Evolutionary conservation across 2,797 vertebrate species (phyloP).

Genomic region (Buphagus erythrorhynchus): DNA sequence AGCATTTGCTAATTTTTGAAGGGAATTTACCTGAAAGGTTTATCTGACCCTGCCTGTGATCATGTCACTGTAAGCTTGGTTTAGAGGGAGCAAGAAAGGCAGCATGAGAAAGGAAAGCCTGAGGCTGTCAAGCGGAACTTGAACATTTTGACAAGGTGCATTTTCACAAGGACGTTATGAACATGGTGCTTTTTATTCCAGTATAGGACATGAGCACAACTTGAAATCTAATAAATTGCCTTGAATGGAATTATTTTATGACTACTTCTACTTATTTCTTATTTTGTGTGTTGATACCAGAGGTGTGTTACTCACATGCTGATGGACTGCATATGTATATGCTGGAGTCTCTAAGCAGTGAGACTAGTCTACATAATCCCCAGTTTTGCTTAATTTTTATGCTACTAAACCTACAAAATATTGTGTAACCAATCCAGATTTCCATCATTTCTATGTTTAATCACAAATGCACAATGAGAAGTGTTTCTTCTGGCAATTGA

Average conservation of each 20-base stretch:
- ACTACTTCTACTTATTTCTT: background rate
- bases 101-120: background rate
- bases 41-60: background rate
- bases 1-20: background rate
- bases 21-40: background rate
- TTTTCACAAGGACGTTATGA: background rate
- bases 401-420: background rate
- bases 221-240: background rate
- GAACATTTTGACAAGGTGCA: background rate
- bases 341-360: background rate
- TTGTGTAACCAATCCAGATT: background rate
- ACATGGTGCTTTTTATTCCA: background rate
- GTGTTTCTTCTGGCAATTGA: background rate
- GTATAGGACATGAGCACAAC: background rate
- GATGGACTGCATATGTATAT: background rate
- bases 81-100: background rate
- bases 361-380: background rate
- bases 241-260: background rate
- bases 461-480: background rate
- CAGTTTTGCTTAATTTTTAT: background rate
- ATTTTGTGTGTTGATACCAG: background rate
- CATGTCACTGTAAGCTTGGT: background rate
- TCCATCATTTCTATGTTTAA: background rate
- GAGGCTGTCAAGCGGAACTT: background rate
- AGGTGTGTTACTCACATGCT: background rate